Conservation (phyloP, 23 tunicate species). For the Styela plicata region DNA sequence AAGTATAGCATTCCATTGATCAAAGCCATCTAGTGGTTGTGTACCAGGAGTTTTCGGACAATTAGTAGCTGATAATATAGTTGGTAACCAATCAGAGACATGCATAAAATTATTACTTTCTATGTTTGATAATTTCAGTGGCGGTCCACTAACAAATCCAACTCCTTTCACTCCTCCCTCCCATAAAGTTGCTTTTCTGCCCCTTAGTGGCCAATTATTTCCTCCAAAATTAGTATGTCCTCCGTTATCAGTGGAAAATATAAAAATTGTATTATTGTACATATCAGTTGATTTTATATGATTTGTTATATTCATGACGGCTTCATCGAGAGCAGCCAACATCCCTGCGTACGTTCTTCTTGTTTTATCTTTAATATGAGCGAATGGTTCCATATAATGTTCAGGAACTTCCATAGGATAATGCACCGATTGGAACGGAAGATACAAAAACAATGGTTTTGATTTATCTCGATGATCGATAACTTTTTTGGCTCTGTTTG, state of each 20-base stretch:
- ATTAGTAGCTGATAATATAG: constrained; percentile 43
- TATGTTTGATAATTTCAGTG: constrained; percentile 13
- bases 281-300: constrained; percentile 59
- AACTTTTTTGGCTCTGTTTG: constrained; percentile 50
- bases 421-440: constrained; percentile 82
- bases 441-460: constrained; percentile 77
- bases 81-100: constrained; percentile 83
- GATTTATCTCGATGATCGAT: constrained; percentile 46
- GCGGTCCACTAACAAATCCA: constrained; percentile 76
- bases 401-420: constrained; percentile 84
- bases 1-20: constrained; percentile 60
- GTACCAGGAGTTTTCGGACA: constrained; percentile 46
- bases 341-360: constrained; percentile 78
- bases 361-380: constrained; percentile 53
- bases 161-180: constrained; percentile 90
- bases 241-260: constrained; percentile 88
- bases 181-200: constrained; percentile 80
- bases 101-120: constrained; percentile 39
- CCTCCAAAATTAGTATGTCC: constrained; percentile 85
- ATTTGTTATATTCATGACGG: constrained; percentile 70
- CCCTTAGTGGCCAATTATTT: constrained; percentile 84
- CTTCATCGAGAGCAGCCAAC: constrained; percentile 90
- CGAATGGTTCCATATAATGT: constrained; percentile 49
- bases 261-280: constrained; percentile 64
- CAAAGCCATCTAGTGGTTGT: constrained; percentile 60